These are phyloP conservation scores for Heliornis fulica DNA, from an alignment of 2,113 vertebrate species.

Conservation along the genomic window DNA sequence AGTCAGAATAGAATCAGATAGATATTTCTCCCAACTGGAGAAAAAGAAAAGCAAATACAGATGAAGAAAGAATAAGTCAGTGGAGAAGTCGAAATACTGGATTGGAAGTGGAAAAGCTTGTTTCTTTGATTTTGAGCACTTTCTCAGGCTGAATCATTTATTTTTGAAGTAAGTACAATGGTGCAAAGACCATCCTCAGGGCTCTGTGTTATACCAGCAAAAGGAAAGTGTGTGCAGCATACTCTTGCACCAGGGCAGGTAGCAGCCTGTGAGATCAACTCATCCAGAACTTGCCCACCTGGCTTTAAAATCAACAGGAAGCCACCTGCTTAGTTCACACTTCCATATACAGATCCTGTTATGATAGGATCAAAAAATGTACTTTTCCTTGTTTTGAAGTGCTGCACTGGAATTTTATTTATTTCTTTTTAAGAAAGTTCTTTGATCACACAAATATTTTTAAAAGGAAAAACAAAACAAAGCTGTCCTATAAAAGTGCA, in stretches of 20 bases:
- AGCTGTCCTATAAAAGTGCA: neutral
- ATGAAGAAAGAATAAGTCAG: neutral
- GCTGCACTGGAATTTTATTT: neutral
- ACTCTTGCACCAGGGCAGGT: neutral
- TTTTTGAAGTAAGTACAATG: neutral
- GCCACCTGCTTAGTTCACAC: slow-evolving; percentile 46
- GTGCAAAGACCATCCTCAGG: neutral
- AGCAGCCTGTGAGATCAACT: neutral
- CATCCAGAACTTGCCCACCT: slow-evolving; percentile 38
- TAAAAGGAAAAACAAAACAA: slow-evolving; percentile 32
- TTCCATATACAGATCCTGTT: slow-evolving; percentile 58
- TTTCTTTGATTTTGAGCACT: neutral
- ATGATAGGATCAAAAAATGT: slow-evolving; percentile 29
- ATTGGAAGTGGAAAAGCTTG: neutral
- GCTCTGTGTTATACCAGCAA: neutral
- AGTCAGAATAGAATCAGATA: too few relatives aligned
- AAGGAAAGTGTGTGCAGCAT: neutral
- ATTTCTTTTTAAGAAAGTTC: neutral
- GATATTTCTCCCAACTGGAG: neutral
- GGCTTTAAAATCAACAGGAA: slow-evolving; percentile 60
- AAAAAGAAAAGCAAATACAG: neutral
- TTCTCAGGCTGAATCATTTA: neutral
- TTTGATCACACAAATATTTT: slow-evolving; percentile 52
- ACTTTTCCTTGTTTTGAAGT: slow-evolving; percentile 58
- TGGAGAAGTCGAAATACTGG: neutral